A percentile compares a stretch with the other conserved stretches of the same genome.
These are phyloP conservation scores for Sarcophaga caerulescens DNA, from an alignment of 2,888 invertebrate genomes.

Conservation along the genomic window DNA sequence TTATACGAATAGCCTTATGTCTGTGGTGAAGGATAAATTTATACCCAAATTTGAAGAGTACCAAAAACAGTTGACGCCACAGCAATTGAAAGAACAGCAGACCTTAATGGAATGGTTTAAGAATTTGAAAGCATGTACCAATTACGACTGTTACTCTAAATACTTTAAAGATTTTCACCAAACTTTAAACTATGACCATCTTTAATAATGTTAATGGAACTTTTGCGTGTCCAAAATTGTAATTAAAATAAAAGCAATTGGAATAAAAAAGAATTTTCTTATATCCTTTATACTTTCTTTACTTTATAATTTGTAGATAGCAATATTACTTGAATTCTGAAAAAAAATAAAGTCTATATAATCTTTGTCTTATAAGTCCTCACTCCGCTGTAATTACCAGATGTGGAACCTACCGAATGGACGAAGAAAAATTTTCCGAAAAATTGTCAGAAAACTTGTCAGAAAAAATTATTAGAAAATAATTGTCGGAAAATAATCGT, in stretches of 20 bases:
- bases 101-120: neutral
- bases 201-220: neutral
- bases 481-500: too few species aligned
- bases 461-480: too few species aligned
- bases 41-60: neutral
- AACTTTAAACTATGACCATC: neutral
- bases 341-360: neutral
- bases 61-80: neutral
- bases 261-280: neutral
- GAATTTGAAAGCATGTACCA: neutral
- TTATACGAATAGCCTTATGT: neutral
- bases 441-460: too few species aligned
- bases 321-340: neutral
- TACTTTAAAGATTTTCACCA: neutral
- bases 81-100: neutral
- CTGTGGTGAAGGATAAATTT: neutral
- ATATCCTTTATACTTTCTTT: too few species aligned
- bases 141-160: neutral
- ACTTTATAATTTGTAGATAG: too few species aligned
- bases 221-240: neutral
- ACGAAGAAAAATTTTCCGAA: too few species aligned
- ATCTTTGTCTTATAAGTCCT: neutral
- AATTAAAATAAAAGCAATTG: neutral
- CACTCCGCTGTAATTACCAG: neutral
- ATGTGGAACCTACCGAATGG: neutral